Evolutionary conservation across 2,888 invertebrate species (phyloP), one percentile per base, ranked within the genome.

Genomic region (Dolichopus griseipennis): DNA sequence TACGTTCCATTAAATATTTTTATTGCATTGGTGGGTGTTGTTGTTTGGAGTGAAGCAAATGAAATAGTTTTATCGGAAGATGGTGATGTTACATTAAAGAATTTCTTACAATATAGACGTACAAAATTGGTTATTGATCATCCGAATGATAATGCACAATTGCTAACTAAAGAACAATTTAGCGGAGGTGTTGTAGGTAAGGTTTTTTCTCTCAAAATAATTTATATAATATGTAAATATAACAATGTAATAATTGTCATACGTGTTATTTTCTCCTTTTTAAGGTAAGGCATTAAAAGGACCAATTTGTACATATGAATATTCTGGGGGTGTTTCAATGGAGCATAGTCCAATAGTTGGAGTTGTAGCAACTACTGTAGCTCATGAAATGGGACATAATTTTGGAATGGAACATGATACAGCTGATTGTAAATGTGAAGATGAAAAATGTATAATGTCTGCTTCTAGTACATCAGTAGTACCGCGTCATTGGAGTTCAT

Each of bases 381-480:
- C 98, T 0, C 99, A 99, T 81, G 98, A 99, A 83, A 91, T 99
- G 89, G 98, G 98, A 0, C 99, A 99, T 80, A 99, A 98, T 83
- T 97, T 99, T 79, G 97, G 95, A 67, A 96, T 99, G 96, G 96
- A 97, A 75, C 99, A 99, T 82, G 97, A 98, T 76, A 89, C 90
- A 0, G 86, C 87, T 64, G 89, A 90, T 64, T 98, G 97, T 80
- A 84, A 87, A 64, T 98, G 98, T 78, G 90, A 90, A 0, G 91
- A 91, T 68, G 90, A 92, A 67, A 90, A 92, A 73, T 98, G 98
- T 77, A 97, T 99, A 72, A 99, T 99, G 99, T 92, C 95, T 2
- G 91, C 97, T 0, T 93, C 95, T 6, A 95, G 95, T 75, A 94
- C 95, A 70, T 90, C 88, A 0, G 86, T 88, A 3, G 87, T 87